Conservation (phyloP, 2,888 invertebrate genomes). For the Hipparchia sbordonii region DNA sequence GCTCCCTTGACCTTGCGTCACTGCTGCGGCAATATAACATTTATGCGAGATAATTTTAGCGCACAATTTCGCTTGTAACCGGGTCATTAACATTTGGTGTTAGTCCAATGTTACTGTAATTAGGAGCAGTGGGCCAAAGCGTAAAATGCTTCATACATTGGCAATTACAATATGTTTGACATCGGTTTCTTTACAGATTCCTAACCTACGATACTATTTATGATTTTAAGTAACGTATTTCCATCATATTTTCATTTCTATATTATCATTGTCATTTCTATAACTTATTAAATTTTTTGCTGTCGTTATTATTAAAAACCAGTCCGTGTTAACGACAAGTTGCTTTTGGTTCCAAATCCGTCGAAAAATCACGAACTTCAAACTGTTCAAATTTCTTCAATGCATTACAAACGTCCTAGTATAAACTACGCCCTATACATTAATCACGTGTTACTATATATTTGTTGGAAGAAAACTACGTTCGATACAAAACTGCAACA, state of each 20-base stretch:
- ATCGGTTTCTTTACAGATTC: background rate
- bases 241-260: background rate
- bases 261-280: background rate
- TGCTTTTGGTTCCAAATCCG: no score
- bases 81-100: conserved; percentile 73
- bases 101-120: conserved; percentile 74
- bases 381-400: no score
- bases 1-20: conserved; percentile 70
- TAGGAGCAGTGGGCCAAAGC: conserved; percentile 75
- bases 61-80: conserved; percentile 58
- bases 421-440: no score
- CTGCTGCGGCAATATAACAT: conserved; percentile 53
- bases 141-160: conserved; percentile 48
- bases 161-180: conserved; percentile 15
- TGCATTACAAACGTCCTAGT: no score
- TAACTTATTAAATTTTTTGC: background rate
- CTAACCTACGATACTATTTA: conserved; percentile 7
- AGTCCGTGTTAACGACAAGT: no score
- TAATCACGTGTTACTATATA: no score
- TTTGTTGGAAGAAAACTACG: no score
- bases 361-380: no score
- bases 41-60: conserved; percentile 53
- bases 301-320: no score
- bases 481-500: background rate
- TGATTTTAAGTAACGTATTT: background rate